Evolutionary conservation across 2,797 vertebrate species (phyloP), one percentile per base, ranked within the genome.

Genomic region (Argentina silus): DNA sequence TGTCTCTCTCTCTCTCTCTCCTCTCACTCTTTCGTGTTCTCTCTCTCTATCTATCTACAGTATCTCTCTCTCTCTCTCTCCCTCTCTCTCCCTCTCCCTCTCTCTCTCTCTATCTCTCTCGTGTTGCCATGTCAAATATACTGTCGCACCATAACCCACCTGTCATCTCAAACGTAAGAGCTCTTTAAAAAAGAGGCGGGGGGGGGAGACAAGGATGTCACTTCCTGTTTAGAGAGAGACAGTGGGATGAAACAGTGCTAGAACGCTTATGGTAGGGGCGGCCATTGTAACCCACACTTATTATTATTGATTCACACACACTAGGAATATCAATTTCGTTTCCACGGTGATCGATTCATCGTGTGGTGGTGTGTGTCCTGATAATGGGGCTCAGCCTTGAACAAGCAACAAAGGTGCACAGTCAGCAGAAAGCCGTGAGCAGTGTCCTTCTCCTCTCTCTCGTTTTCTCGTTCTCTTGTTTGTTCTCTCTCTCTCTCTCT

Each of bases 291-390:
- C 87, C 79, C 63, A 80, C 70, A 55, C 75, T 90, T 92, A 92
- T 89, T 93, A 91, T 92, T 93, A 94, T 88, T 89, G 91, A 95
- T 93, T 93, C 86, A 87, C 89, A 90, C 87, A 91, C 84, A 81
- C 80, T 21, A 27, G 73, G 76, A 78, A 83, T 87, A 90, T 91
- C 85, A 90, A 90, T 94, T 93, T 87, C 84, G 87, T n/a, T 91
- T 92, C 90, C 84, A 73, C 81, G 76, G 74, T 70, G 83, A 93
- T 93, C 70, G 19, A 94, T 90, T 77, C 45, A 48, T 81, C 80
- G n/a, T n/a, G n/a, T n/a, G n/a, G n/a, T n/a, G n/a, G 59, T 83
- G 82, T 36, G 66, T 17, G 81, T 77, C 69, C 85, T 81, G 73
- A 84, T 76, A 83, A 88, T 83, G 78, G 90, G 85, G 66, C 70